Evolutionary conservation across 2,888 invertebrate genomes (phyloP).

Genomic region (Drosophila leonis): DNA sequence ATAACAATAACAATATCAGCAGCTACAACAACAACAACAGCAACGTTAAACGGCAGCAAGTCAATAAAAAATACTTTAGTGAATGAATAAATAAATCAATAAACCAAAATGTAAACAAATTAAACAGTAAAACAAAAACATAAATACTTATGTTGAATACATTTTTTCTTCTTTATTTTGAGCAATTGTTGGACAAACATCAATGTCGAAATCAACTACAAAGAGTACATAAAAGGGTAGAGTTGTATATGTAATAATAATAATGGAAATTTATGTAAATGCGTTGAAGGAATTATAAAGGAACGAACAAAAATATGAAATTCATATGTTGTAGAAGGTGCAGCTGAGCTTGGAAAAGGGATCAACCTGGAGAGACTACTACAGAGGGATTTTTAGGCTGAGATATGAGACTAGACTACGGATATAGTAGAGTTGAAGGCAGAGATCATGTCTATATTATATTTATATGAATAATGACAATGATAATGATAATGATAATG

Average conservation of each 20-base stretch:
- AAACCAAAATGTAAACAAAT: conserved; percentile 68
- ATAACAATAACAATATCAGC: conserved; percentile 6
- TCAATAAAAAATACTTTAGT: conserved; percentile 71
- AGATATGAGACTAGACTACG: background rate
- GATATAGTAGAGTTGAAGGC: background rate
- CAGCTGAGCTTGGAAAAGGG: background rate
- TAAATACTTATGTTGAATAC: conserved; percentile 28
- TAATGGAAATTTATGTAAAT: background rate
- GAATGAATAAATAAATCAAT: conserved; percentile 77
- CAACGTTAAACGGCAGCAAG: conserved; percentile 48
- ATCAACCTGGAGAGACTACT: background rate
- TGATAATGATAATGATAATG: background rate
- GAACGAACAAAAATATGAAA: background rate
- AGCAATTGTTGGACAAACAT: conserved; percentile 30
- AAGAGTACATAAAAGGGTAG: background rate
- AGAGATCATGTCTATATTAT: background rate
- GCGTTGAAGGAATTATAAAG: background rate
- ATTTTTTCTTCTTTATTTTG: conserved; percentile 3
- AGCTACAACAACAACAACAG: conserved; percentile 17
- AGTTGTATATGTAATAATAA: background rate
- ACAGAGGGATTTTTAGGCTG: background rate
- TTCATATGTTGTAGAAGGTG: background rate
- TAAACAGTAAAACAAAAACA: conserved; percentile 61
- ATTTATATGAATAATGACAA: background rate
- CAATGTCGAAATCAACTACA: conserved; percentile 38